Base-by-base conservation (phyloP, 2,888 invertebrate genomes). In the Myathropa florea region DNA sequence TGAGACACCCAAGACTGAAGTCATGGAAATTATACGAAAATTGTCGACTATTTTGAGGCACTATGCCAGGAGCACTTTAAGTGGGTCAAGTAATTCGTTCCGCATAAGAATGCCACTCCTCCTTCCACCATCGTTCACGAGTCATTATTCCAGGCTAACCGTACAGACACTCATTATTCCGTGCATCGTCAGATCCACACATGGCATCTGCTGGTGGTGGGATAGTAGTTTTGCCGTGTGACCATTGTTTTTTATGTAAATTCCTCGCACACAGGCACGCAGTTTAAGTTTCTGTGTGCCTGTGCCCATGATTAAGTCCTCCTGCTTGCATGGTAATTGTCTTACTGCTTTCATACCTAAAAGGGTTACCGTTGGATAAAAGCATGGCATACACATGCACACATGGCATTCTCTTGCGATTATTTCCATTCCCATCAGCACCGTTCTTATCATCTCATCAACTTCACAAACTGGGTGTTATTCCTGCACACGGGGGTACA, bases 401-500 rank as follows among this genome's bases (percentile, higher is more conserved):
- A 24, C 18, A 46, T 33, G 36, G 55, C 18, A 26, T 59, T 30
- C 53, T 59, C 64, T 60, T 72, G 77, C 70, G 77, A 85, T 81
- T 63, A 82, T 82, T 77, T 82, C 77, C 70, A 77, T 30, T 77
- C 64, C 72, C 60, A 78, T 82, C 82, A 77, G 77, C 85, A 63
- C 33, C 77, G 46, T 64, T 36, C 65, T 68, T 70, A 76, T 61
- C 76, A 55, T 64, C 28, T 57, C 65, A 67, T 59, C 67, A 64
- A 65, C 80, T 77, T 53, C 67, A 76, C 67, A 72, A 72, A 23
- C 39, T 67, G 55, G 33, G 46, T 68, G 72, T 73, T 68, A 64
- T 73, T 46, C 63, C 28, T 46, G 12, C 18, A 18, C 21, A n/a
- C 39, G n/a, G 59, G 53, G 18, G n/a, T 65, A 26, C 57, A 28